Percentiles rank a stretch among this genome's conserved stretches.
Conservation (phyloP, 2,888 invertebrate species). For the Chloroclystis v-ata region DNA sequence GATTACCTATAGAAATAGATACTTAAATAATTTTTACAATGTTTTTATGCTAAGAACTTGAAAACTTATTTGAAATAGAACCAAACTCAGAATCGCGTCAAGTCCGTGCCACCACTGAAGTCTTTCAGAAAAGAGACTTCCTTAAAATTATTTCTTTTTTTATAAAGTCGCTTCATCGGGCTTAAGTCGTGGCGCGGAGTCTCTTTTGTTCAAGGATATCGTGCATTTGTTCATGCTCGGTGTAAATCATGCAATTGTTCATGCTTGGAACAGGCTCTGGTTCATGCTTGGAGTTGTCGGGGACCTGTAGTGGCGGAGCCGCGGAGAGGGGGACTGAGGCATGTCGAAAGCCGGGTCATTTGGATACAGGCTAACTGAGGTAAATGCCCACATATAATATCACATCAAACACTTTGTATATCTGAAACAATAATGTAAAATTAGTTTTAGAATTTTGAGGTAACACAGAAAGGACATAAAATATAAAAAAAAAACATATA, state of each 20-base stretch:
- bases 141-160: too few relatives aligned
- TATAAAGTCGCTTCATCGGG: too few relatives aligned
- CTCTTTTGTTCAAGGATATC: background rate
- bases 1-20: too few relatives aligned
- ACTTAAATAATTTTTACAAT: too few relatives aligned
- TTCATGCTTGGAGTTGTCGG: conserved; percentile 57
- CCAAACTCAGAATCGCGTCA: too few relatives aligned
- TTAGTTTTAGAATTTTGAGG: conserved; percentile 19
- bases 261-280: conserved; percentile 45
- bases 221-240: background rate
- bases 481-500: background rate
- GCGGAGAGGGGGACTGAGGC: conserved; percentile 82
- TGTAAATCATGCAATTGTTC: background rate
- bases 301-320: conserved; percentile 90
- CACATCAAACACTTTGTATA: conserved; percentile 76
- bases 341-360: conserved; percentile 85
- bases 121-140: too few relatives aligned
- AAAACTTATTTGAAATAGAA: too few relatives aligned
- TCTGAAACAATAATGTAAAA: conserved; percentile 66
- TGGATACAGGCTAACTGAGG: conserved; percentile 66
- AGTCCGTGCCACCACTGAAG: too few relatives aligned
- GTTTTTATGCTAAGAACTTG: too few relatives aligned
- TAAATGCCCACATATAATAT: conserved; percentile 67
- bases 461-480: background rate
- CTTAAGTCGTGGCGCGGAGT: too few relatives aligned